phyloP scores from a whole-genome alignment of 1,140 invertebrate species.

The Galendromus occidentalis region DNA sequence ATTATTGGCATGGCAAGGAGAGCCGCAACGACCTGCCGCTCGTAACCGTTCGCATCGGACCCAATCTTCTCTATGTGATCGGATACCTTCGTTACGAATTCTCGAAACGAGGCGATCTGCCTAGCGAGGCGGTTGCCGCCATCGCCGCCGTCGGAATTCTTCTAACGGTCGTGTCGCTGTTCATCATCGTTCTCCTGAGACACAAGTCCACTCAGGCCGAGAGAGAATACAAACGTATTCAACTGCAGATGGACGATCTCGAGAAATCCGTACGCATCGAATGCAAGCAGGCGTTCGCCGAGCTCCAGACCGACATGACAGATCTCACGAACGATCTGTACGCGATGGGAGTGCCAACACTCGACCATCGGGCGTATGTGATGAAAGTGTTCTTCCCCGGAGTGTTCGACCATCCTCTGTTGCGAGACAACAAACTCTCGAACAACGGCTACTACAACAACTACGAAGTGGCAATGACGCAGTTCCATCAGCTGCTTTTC shows the following conservation, averaged over 20 bases:
- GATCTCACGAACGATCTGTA: slow-evolving; percentile 88
- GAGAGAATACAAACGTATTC: slow-evolving; percentile 85
- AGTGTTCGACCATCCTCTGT: slow-evolving; percentile 70
- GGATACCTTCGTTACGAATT: slow-evolving; percentile 68
- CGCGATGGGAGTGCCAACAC: slow-evolving; percentile 69
- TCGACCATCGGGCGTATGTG: slow-evolving; percentile 87
- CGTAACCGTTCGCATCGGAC: slow-evolving; percentile 62
- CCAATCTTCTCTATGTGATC: slow-evolving; percentile 61
- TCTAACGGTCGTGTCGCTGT: slow-evolving; percentile 58
- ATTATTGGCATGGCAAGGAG: slow-evolving; percentile 65
- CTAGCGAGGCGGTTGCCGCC: slow-evolving; percentile 55
- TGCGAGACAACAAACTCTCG: slow-evolving; percentile 54
- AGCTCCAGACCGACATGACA: slow-evolving; percentile 96
- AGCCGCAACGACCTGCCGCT: slow-evolving; percentile 51
- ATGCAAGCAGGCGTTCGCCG: slow-evolving; percentile 95
- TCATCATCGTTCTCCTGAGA: slow-evolving; percentile 66
- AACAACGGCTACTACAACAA: slow-evolving; percentile 52
- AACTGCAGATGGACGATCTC: slow-evolving; percentile 97
- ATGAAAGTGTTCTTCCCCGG: slow-evolving; percentile 97
- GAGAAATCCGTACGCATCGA: slow-evolving; percentile 91
- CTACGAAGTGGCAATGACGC: slow-evolving; percentile 77
- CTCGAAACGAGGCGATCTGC: slow-evolving; percentile 57
- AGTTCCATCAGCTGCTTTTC: slow-evolving; percentile 77
- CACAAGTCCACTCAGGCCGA: slow-evolving; percentile 84
- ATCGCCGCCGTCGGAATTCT: slow-evolving; percentile 60